phyloP scores from a whole-genome alignment of 1,140 invertebrate species.

The Nymphalis io region DNA sequence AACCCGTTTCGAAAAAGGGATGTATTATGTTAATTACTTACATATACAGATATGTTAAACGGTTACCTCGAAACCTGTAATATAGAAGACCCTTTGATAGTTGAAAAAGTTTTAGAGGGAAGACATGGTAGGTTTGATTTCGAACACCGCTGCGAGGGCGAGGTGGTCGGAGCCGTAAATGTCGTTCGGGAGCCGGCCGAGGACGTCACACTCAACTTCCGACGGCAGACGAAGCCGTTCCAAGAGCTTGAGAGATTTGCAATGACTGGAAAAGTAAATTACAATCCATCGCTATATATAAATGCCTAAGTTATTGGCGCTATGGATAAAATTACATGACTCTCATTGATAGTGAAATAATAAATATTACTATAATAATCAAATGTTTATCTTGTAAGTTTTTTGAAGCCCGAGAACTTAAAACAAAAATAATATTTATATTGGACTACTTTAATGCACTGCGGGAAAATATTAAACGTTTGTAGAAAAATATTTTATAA shows the following conservation, averaged over 20 bases:
- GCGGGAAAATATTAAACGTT: too few species aligned
- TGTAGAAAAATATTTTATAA: too few species aligned
- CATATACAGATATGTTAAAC: too few species aligned
- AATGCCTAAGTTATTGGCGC: neutral
- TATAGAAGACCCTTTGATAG: neutral
- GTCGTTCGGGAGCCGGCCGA: conserved; percentile 87
- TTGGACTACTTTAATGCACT: too few species aligned
- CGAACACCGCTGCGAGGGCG: conserved; percentile 82
- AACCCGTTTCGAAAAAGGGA: neutral
- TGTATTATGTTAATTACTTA: too few species aligned
- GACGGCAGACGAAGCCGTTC: conserved; percentile 85
- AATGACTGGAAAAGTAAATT: conserved; percentile 44
- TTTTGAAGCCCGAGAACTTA: too few species aligned
- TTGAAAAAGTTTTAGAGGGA: conserved; percentile 13
- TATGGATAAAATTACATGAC: too few species aligned
- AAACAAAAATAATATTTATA: too few species aligned
- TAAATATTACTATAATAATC: too few species aligned
- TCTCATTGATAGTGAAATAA: too few species aligned
- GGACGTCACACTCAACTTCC: conserved; percentile 79
- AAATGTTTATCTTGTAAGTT: too few species aligned
- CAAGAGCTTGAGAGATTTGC: conserved; percentile 80
- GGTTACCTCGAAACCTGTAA: too few species aligned
- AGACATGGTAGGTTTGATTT: conserved; percentile 39
- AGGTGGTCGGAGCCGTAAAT: conserved; percentile 89
- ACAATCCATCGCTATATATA: neutral